Conservation (phyloP, 2,888 invertebrate genomes). For the Macroteleia sp. region DNA sequence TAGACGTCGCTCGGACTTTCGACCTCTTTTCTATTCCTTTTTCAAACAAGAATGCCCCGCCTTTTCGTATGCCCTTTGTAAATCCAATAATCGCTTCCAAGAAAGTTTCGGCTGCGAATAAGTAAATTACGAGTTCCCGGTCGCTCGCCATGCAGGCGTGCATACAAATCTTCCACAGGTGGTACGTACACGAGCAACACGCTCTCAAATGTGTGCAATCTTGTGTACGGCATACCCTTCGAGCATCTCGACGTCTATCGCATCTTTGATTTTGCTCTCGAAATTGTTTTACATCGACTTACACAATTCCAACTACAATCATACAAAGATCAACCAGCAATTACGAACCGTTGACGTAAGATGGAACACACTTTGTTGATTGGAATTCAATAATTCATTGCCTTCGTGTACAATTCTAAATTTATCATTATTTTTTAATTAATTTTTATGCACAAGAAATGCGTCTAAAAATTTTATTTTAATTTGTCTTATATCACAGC, state of each 20-base stretch:
- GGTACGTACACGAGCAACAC: constrained; percentile 45
- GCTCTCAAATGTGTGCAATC: constrained; percentile 26
- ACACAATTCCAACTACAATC: background rate
- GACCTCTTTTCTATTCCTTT: constrained; percentile 62
- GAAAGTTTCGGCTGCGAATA: constrained; percentile 65
- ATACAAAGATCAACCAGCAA: background rate
- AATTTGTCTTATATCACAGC: too few relatives aligned
- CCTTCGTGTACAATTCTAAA: too few relatives aligned
- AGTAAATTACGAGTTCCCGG: constrained; percentile 65
- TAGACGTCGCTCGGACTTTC: constrained; percentile 34
- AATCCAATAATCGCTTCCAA: constrained; percentile 65
- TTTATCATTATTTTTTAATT: too few relatives aligned
- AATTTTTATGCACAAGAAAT: too few relatives aligned
- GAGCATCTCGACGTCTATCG: constrained; percentile 16
- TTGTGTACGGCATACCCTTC: constrained; percentile 7
- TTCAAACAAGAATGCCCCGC: constrained; percentile 56
- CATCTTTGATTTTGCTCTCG: constrained; percentile 16
- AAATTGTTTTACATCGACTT: constrained; percentile 20
- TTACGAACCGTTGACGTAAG: too few relatives aligned
- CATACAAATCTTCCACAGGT: constrained; percentile 64
- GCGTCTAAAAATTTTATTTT: too few relatives aligned
- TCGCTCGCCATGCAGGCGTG: constrained; percentile 57
- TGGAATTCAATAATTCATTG: too few relatives aligned
- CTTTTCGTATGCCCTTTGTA: constrained; percentile 63
- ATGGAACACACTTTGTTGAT: too few relatives aligned